These are phyloP conservation scores for Hydroisotoma schaefferi DNA, from an alignment of 2,888 invertebrate genomes.

Conservation along the genomic window DNA sequence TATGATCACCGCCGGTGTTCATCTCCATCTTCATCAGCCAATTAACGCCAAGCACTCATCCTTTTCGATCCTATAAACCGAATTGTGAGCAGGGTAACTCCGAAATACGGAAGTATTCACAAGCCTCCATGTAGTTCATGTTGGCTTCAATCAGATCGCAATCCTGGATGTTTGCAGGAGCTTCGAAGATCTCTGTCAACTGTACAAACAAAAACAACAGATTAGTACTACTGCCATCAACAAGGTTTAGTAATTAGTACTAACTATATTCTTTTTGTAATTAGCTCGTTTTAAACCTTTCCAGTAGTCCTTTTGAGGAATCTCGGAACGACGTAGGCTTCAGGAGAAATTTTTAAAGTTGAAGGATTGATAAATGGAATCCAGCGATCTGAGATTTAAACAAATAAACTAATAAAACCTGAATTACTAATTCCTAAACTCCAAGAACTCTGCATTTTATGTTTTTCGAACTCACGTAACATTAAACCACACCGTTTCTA, in stretches of 20 bases:
- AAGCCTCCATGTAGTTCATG: conserved; percentile 87
- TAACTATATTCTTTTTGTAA: too few species aligned
- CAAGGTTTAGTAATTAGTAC: too few species aligned
- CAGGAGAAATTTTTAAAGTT: conserved; percentile 55
- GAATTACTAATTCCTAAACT: too few species aligned
- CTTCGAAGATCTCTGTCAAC: conserved; percentile 89
- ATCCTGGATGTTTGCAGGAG: conserved; percentile 92
- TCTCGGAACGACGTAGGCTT: conserved; percentile 85
- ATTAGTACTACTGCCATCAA: too few species aligned
- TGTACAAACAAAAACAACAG: too few species aligned
- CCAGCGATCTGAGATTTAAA: conserved; percentile 78
- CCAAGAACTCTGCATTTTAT: background rate
- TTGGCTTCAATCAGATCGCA: conserved; percentile 86
- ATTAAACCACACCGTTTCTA: conserved; percentile 90
- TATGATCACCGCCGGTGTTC: conserved; percentile 82
- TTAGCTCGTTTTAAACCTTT: conserved; percentile 58
- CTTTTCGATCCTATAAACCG: conserved; percentile 82
- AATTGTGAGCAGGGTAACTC: conserved; percentile 90
- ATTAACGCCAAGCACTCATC: conserved; percentile 88
- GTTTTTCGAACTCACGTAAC: conserved; percentile 64
- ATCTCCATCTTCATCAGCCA: conserved; percentile 94
- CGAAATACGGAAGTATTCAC: conserved; percentile 97
- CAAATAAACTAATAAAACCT: too few species aligned
- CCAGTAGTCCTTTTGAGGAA: conserved; percentile 80
- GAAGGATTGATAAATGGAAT: conserved; percentile 77